phyloP scores from a whole-genome alignment of 2,113 vertebrate species.

The Chascanopsetta lugubris region DNA sequence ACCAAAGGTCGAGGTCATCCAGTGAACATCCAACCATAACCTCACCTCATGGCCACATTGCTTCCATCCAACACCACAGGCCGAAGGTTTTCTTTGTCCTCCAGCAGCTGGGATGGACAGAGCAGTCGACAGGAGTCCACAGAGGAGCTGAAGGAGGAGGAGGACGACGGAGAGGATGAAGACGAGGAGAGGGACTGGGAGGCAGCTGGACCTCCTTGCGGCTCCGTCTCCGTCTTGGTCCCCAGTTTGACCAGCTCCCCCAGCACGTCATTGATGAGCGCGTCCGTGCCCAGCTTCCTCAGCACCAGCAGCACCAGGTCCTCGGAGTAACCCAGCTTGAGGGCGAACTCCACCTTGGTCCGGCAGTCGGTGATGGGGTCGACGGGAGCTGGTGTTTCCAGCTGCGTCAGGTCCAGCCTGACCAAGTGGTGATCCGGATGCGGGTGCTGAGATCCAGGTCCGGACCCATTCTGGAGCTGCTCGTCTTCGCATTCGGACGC shows the following conservation, averaged over 20 bases:
- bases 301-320: constrained; percentile 93
- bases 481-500: constrained; percentile 91
- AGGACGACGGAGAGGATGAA: constrained; percentile 64
- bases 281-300: constrained; percentile 91
- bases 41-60: constrained; percentile 98
- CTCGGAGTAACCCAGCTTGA: constrained; percentile 95
- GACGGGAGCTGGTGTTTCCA: constrained; percentile 22
- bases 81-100: constrained; percentile 92
- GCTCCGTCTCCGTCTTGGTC: constrained; percentile 89
- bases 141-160: constrained; percentile 50
- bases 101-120: constrained; percentile 81
- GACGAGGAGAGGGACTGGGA: constrained; percentile 77
- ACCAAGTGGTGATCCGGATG: constrained; percentile 27
- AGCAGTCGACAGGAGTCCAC: constrained; percentile 85
- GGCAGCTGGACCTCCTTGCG: constrained; percentile 66
- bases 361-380: constrained; percentile 87
- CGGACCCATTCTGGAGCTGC: constrained; percentile 56
- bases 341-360: constrained; percentile 95
- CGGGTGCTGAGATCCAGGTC: constrained; percentile 23
- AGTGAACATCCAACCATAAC: too few relatives aligned
- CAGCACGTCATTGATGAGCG: constrained; percentile 96
- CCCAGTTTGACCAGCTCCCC: constrained; percentile 98
- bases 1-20: too few relatives aligned
- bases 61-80: constrained; percentile 96
- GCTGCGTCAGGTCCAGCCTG: constrained; percentile 57